A percentile compares a stretch with the other conserved stretches of the same genome.
Conservation (phyloP, 2,888 invertebrate genomes). For the Venusia cambrica region DNA sequence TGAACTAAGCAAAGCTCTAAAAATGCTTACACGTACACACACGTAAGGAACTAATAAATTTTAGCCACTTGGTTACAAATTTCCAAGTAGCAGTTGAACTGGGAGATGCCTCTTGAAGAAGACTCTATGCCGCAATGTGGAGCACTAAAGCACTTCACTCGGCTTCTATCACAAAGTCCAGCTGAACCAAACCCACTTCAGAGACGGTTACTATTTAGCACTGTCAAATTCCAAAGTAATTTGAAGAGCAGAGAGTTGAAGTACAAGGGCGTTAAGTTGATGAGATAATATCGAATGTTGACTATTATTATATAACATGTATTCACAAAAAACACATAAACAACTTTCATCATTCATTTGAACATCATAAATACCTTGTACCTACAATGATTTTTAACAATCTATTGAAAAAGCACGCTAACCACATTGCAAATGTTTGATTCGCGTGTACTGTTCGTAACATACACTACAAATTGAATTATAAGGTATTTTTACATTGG, state of each 20-base stretch:
- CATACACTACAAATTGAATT: constrained; percentile 20
- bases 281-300: too few species aligned
- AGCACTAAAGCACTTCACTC: constrained; percentile 36
- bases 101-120: constrained; percentile 14
- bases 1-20: too few species aligned
- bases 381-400: constrained; percentile 10
- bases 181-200: constrained; percentile 15
- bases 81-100: constrained; percentile 18
- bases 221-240: constrained; percentile 18
- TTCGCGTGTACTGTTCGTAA: constrained; percentile 16
- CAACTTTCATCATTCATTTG: too few species aligned
- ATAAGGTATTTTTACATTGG: constrained; percentile 16
- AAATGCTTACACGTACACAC: too few species aligned
- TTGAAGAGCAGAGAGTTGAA: too few species aligned
- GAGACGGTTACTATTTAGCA: constrained; percentile 27
- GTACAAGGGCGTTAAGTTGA: too few species aligned
- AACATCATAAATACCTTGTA: not conserved
- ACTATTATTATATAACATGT: too few species aligned
- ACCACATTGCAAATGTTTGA: constrained; percentile 16
- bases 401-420: constrained; percentile 8
- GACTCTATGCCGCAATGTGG: constrained; percentile 33
- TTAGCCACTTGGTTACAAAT: constrained; percentile 20
- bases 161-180: constrained; percentile 29
- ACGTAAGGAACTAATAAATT: constrained; percentile 18
- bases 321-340: too few species aligned